Evolutionary conservation across 2,113 vertebrate species (phyloP).

Genomic region (Clarias batrachus): DNA sequence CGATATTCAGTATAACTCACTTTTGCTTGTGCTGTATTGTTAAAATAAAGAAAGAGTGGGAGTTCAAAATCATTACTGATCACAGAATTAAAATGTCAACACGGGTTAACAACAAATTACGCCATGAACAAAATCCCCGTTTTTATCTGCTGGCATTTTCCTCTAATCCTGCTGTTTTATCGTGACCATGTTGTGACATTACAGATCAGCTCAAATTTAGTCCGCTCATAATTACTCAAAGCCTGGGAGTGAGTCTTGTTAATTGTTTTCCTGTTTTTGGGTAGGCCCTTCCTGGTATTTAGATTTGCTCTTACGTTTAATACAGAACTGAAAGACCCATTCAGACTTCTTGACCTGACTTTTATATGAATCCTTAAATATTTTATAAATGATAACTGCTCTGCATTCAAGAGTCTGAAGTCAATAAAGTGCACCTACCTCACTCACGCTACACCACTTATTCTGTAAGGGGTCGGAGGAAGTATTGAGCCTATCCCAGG

Average conservation of each 20-base stretch:
- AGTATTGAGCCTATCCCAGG: too few relatives aligned
- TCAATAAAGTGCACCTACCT: not conserved
- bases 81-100: not conserved
- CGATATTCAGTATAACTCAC: not conserved
- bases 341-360: not conserved
- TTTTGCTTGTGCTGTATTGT: not conserved
- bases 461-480: too few relatives aligned
- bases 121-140: not conserved
- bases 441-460: not conserved
- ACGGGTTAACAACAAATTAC: not conserved
- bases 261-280: not conserved
- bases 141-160: not conserved
- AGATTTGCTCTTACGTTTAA: not conserved
- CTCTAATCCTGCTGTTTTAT: slow-evolving; percentile 15
- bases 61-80: not conserved
- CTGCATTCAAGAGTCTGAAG: not conserved
- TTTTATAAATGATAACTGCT: not conserved
- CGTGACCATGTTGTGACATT: not conserved
- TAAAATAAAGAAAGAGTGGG: not conserved
- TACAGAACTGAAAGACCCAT: not conserved
- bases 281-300: not conserved
- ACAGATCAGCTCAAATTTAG: not conserved
- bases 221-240: not conserved
- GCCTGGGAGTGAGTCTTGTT: not conserved
- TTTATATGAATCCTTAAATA: not conserved